These are phyloP conservation scores for Drosophila oshimai DNA, from an alignment of 1,140 invertebrate species.

Conservation along the genomic window DNA sequence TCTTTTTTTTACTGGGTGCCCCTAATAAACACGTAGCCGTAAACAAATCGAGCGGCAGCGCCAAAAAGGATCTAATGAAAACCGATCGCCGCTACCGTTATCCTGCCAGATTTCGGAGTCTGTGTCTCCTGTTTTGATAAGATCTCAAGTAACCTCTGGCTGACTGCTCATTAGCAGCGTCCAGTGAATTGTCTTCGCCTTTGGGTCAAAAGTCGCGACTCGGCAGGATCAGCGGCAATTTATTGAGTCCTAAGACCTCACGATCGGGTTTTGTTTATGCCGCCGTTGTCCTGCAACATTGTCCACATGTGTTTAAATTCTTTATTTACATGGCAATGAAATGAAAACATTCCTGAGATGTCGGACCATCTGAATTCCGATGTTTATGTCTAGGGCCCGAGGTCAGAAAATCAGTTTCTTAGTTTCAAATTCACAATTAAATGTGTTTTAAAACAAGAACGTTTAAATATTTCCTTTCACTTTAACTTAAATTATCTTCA, in stretches of 20 bases:
- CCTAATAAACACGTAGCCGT: slow-evolving; percentile 70
- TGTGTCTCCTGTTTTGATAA: slow-evolving; percentile 67
- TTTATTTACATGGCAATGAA: slow-evolving; percentile 22
- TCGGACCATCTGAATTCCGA: background rate
- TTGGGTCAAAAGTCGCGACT: slow-evolving; percentile 59
- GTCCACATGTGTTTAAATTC: slow-evolving; percentile 59
- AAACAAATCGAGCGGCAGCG: slow-evolving; percentile 69
- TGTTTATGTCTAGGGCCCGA: slow-evolving; percentile 30
- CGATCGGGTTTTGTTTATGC: slow-evolving; percentile 57
- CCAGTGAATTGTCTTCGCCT: slow-evolving; percentile 40
- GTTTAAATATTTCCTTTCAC: too few relatives aligned
- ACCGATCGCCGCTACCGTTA: slow-evolving; percentile 58
- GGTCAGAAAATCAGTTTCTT: background rate
- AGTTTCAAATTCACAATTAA: too few relatives aligned
- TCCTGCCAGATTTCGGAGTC: slow-evolving; percentile 26
- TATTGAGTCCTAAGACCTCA: slow-evolving; percentile 18
- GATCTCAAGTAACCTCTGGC: slow-evolving; percentile 66
- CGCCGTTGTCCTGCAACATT: slow-evolving; percentile 43
- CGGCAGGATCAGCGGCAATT: slow-evolving; percentile 36
- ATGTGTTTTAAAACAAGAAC: too few relatives aligned
- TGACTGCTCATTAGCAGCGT: slow-evolving; percentile 55
- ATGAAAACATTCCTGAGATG: slow-evolving; percentile 15
- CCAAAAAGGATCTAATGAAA: slow-evolving; percentile 54
- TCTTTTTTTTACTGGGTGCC: slow-evolving; percentile 24
- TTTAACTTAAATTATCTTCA: too few relatives aligned